Percentiles rank a stretch among this genome's conserved stretches.
Conservation (phyloP, 2,888 invertebrate genomes). For the Scaptomyza reducta region DNA sequence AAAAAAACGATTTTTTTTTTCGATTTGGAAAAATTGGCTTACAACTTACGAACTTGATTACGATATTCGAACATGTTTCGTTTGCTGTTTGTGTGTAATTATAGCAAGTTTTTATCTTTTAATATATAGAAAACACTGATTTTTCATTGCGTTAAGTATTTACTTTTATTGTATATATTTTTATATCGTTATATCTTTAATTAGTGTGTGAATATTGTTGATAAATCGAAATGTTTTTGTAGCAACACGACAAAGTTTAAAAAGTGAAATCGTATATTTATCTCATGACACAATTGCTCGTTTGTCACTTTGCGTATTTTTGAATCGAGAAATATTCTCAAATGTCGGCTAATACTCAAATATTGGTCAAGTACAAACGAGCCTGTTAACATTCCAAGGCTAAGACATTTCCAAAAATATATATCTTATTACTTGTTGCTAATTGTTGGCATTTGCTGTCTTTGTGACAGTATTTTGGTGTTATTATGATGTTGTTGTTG, state of each 20-base stretch:
- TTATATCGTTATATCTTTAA: conserved; percentile 6
- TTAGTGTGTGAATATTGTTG: conserved; percentile 20
- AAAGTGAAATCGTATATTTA: conserved; percentile 19
- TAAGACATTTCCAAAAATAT: conserved; percentile 30
- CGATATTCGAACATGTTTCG: conserved; percentile 58
- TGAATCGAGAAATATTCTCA: conserved; percentile 29
- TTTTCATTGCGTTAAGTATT: not conserved
- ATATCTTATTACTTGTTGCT: conserved; percentile 53
- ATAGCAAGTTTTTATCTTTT: conserved; percentile 31
- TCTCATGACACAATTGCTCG: conserved; percentile 31
- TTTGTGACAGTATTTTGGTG: conserved; percentile 55
- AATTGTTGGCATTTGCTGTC: conserved; percentile 50
- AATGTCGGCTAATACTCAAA: conserved; percentile 26
- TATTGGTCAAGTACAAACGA: conserved; percentile 24
- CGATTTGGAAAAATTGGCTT: conserved; percentile 63
- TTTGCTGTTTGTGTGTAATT: conserved; percentile 44
- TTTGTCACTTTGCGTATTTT: conserved; percentile 20
- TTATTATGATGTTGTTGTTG: conserved; percentile 25
- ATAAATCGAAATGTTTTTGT: too few relatives aligned
- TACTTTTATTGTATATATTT: conserved; percentile 1
- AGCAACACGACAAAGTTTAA: not conserved
- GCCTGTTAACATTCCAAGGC: conserved; percentile 35
- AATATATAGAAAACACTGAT: conserved; percentile 29
- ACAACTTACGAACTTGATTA: conserved; percentile 71
- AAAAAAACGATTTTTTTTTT: conserved; percentile 32